phyloP scores from a whole-genome alignment of 2,888 invertebrate genomes.

The Andrena flavipes region DNA sequence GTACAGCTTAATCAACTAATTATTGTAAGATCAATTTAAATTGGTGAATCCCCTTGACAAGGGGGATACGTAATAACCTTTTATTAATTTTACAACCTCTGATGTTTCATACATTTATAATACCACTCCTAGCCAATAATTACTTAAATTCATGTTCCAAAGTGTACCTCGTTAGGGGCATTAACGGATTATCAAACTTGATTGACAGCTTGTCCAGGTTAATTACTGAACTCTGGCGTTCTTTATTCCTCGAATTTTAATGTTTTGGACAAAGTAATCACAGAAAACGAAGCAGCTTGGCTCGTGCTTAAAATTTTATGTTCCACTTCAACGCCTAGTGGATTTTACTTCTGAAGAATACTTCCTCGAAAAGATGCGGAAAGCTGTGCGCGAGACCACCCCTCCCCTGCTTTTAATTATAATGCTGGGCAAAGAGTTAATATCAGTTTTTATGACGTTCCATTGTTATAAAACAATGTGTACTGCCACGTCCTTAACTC shows the following conservation, averaged over 20 bases:
- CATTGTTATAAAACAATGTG: constrained; percentile 30
- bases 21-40: too few relatives aligned
- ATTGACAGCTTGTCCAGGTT: background rate
- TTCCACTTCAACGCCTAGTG: background rate
- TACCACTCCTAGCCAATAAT: too few relatives aligned
- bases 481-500: background rate
- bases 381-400: background rate
- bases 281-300: constrained; percentile 24
- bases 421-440: constrained; percentile 22
- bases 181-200: too few relatives aligned
- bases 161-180: too few relatives aligned
- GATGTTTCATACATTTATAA: too few relatives aligned
- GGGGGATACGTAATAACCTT: too few relatives aligned
- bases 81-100: too few relatives aligned
- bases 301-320: constrained; percentile 24
- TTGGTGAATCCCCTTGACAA: too few relatives aligned
- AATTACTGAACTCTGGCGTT: background rate
- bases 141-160: too few relatives aligned
- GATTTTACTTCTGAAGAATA: background rate
- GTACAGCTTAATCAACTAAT: too few relatives aligned
- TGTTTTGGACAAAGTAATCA: background rate
- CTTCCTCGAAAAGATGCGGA: constrained; percentile 3
- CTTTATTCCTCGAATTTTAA: background rate
- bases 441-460: constrained; percentile 33
- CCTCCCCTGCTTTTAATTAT: constrained; percentile 28